These are phyloP conservation scores for Actinemys pallida DNA, from an alignment of 2,113 vertebrate genomes.

Conservation along the genomic window DNA sequence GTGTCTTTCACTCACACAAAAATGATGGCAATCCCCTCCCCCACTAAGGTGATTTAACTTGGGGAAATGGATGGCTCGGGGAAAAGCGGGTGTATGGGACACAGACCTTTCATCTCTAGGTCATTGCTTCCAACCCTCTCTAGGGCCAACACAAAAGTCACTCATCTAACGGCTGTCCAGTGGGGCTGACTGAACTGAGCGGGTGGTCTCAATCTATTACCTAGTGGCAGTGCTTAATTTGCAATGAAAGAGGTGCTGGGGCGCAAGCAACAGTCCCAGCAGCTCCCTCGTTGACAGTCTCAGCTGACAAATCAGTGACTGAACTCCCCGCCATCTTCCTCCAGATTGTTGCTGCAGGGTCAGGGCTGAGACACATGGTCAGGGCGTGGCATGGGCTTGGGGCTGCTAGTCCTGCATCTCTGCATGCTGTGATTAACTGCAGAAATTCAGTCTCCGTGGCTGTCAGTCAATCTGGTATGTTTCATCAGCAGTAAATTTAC, in stretches of 20 bases:
- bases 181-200: background rate
- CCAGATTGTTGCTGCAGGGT: accelerated
- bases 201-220: background rate
- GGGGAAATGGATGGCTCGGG: background rate
- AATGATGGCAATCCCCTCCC: background rate
- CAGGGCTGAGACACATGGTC: background rate
- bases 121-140: background rate
- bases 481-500: constrained; percentile 39
- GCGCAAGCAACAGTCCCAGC: no score
- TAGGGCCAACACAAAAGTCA: background rate
- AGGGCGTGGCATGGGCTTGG: background rate
- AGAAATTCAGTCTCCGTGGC: background rate
- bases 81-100: background rate
- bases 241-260: no score
- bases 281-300: background rate
- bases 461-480: background rate
- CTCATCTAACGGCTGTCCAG: no score
- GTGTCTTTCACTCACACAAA: background rate
- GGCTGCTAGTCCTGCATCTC: background rate
- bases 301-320: background rate
- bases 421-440: background rate
- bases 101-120: background rate
- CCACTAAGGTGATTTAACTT: background rate
- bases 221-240: background rate
- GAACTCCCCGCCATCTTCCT: background rate